Conservation (phyloP, 2,113 vertebrate species). For the Saguinus imperator region DNA sequence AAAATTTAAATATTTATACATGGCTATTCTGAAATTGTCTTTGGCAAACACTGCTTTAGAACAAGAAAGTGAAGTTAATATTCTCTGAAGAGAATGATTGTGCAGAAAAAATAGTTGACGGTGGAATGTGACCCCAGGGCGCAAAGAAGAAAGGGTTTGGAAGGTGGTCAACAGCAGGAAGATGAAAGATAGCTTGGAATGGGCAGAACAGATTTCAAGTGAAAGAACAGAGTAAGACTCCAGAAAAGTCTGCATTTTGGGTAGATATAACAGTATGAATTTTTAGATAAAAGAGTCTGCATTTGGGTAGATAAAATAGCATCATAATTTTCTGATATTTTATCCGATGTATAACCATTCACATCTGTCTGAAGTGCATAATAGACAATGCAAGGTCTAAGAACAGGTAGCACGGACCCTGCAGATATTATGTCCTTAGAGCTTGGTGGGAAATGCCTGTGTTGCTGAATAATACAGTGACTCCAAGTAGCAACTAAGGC, state of each 20-base stretch:
- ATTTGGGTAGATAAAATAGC: background rate
- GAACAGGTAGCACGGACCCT: background rate
- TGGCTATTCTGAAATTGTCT: background rate
- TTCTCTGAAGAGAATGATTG: background rate
- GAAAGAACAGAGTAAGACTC: background rate
- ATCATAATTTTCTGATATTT: too few relatives aligned
- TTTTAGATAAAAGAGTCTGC: background rate
- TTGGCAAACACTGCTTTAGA: slow-evolving; percentile 3
- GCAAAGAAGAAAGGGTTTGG: background rate
- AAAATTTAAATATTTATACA: background rate
- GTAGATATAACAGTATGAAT: background rate
- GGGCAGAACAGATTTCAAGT: background rate
- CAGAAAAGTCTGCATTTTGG: background rate
- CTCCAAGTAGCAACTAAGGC: background rate
- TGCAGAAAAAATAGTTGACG: background rate
- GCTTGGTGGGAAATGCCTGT: background rate
- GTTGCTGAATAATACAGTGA: background rate
- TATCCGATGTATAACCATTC: background rate
- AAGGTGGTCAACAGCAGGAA: background rate
- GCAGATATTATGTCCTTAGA: background rate
- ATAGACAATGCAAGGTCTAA: background rate
- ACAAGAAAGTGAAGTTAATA: background rate
- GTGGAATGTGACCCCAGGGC: background rate
- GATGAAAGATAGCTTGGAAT: background rate
- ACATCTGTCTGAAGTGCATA: background rate